These are phyloP conservation scores for Zaprionus lineosus DNA, from an alignment of 2,888 invertebrate genomes.

Conservation along the genomic window DNA sequence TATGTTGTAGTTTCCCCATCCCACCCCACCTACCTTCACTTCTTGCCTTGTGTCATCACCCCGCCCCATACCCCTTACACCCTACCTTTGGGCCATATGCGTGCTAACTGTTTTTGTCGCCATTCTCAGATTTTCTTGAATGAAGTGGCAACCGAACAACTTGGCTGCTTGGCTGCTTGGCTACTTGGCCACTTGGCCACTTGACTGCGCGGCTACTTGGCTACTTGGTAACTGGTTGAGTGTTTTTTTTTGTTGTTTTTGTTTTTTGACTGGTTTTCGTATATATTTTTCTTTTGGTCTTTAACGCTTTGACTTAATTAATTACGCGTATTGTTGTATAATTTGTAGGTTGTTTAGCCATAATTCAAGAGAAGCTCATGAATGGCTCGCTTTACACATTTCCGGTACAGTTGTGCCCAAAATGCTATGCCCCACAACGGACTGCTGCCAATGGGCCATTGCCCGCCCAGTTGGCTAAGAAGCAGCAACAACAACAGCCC, in stretches of 20 bases:
- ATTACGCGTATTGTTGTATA: slow-evolving; percentile 73
- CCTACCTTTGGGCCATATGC: background rate
- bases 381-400: slow-evolving; percentile 58
- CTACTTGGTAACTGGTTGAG: slow-evolving; percentile 19
- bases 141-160: slow-evolving; percentile 56
- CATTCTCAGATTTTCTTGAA: slow-evolving; percentile 67
- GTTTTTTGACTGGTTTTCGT: no score
- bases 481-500: slow-evolving; percentile 7
- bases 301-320: slow-evolving; percentile 66
- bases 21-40: background rate
- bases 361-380: slow-evolving; percentile 57
- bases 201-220: slow-evolving; percentile 20
- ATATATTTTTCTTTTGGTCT: slow-evolving; percentile 17
- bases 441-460: slow-evolving; percentile 41
- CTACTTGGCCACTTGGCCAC: slow-evolving; percentile 26
- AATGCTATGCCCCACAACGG: slow-evolving; percentile 9
- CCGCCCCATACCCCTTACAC: background rate
- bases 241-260: slow-evolving; percentile 25
- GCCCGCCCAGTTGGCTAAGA: slow-evolving; percentile 41
- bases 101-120: slow-evolving; percentile 55
- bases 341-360: slow-evolving; percentile 62
- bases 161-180: slow-evolving; percentile 7
- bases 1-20: slow-evolving; percentile 7
- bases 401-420: slow-evolving; percentile 51
- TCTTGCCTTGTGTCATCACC: background rate